Evolutionary conservation across 2,113 vertebrate genomes (phyloP).

Genomic region (Amblyornis subalaris): DNA sequence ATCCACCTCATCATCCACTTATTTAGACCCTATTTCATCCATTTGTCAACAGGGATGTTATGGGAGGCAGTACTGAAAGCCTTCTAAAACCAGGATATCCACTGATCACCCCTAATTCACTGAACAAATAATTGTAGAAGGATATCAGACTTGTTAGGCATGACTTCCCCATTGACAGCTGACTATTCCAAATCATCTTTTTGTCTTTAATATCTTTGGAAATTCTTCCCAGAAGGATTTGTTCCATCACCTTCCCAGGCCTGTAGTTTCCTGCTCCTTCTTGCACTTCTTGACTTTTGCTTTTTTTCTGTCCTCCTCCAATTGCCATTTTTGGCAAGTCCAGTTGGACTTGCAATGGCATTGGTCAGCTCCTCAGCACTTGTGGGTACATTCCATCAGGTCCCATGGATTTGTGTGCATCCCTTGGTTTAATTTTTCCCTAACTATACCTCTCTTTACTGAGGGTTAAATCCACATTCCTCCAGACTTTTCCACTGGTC

Average conservation of each 20-base stretch:
- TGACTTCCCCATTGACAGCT: neutral
- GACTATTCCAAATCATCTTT: neutral
- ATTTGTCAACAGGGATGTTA: neutral
- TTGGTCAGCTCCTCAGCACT: neutral
- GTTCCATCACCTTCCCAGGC: neutral
- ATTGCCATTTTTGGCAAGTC: neutral
- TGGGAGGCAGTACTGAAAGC: neutral
- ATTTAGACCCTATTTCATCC: neutral
- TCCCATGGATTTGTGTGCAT: neutral
- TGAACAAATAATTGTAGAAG: neutral
- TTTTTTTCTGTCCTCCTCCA: neutral
- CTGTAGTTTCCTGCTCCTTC: neutral
- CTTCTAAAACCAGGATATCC: neutral
- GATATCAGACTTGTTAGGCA: neutral
- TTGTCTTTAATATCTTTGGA: neutral
- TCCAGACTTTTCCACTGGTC: neutral
- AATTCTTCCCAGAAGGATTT: neutral
- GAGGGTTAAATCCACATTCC: neutral
- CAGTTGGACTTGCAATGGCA: neutral
- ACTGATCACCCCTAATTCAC: neutral
- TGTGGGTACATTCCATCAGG: fast-evolving
- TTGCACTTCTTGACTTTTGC: neutral
- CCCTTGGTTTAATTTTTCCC: neutral
- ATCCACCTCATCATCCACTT: neutral
- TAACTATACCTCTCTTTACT: neutral